Base-by-base conservation (phyloP, 2,797 vertebrate species). In the Distichodus sexfasciatus region DNA sequence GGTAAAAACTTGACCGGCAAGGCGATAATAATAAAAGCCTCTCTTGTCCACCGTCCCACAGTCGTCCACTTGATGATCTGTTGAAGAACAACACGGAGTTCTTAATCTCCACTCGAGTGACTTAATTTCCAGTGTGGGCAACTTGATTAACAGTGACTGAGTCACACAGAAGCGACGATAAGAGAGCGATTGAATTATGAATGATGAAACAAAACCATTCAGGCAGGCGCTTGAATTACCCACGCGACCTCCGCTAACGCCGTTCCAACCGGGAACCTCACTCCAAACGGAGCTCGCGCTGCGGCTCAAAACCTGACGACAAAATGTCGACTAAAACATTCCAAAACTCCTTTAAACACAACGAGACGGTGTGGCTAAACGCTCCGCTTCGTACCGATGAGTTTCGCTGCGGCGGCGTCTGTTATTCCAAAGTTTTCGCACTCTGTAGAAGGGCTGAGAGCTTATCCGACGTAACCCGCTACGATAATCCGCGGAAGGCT, bases 161-260 rank as follows among this genome's bases (percentile, higher is more conserved):
- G 41, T 71, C 61, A 58, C 33, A 17, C 28, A 60, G 26, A 71
- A 41, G 40, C 31, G 72, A 50, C 44, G 41, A 12, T 7, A 3
- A 38, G 21, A 33, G 65, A 69, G 63, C 66, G 40, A 67, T 6
- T 75, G 11, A 72, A 63, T 72, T 65, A 69, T 66, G 54, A 66
- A 69, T 38, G 54, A 64, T 76, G 19, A 26, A 46, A 48, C 48
- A 48, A 57, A 79, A 44, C 8, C 50, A 47, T 43, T 63, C 50
- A 66, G 7, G 21, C 36, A 2, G 11, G 50, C 24, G 41, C 71
- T 31, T 36, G 31, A 15, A 50, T 65, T 60, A 69, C 44, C 40
- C 6, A 28, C 38, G 59, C 19, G n/a, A 10, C 24, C 60, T 24
- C 31, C 3, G 11, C 47, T 50, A 7, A 24, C 24, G 53, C 9